phyloP scores from a whole-genome alignment of 2,888 invertebrate species.

The Thyatira batis region DNA sequence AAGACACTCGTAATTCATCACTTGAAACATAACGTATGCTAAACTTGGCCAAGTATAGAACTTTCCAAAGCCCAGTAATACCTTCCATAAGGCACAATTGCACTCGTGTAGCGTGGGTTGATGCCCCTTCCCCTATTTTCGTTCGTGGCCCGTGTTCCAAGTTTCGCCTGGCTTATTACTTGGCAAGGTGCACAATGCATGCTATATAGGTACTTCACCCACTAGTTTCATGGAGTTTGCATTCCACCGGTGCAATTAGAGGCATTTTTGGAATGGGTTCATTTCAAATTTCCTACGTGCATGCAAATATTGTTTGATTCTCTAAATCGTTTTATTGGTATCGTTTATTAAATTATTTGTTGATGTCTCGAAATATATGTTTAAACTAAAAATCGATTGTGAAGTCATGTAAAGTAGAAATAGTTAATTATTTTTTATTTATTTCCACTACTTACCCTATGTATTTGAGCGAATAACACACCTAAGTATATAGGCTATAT shows the following conservation, averaged over 20 bases:
- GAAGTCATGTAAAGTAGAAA: too few species aligned
- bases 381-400: too few species aligned
- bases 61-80: neutral
- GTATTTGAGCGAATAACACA: too few species aligned
- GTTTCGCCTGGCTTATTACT: conserved; percentile 16
- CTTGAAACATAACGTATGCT: neutral
- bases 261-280: neutral
- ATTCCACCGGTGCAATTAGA: neutral
- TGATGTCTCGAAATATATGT: too few species aligned
- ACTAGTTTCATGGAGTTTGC: neutral
- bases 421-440: too few species aligned
- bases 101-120: neutral
- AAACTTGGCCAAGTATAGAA: neutral
- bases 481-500: too few species aligned
- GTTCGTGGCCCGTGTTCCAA: conserved; percentile 19
- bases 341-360: too few species aligned
- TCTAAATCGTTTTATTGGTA: too few species aligned
- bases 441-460: too few species aligned
- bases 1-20: neutral
- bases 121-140: conserved; percentile 12
- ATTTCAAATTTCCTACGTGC: neutral
- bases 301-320: neutral
- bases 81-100: neutral
- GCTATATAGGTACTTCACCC: conserved; percentile 8
- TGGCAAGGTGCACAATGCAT: conserved; percentile 23